phyloP scores from a whole-genome alignment of 2,113 vertebrate genomes.

The Gambusia affinis region DNA sequence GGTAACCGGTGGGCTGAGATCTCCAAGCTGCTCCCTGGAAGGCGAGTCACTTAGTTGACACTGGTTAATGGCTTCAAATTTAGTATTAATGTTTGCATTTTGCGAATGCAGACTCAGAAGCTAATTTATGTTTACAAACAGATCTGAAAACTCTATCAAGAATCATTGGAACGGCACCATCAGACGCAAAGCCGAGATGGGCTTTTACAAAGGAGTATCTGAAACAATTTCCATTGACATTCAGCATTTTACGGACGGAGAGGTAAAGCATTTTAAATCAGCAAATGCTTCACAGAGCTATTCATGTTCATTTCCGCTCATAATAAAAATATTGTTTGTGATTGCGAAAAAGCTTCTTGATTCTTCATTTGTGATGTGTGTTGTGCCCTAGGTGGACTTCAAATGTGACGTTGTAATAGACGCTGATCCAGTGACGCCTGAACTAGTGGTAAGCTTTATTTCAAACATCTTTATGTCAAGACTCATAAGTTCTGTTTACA shows the following conservation, averaged over 20 bases:
- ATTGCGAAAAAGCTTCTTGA: background rate
- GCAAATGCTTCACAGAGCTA: background rate
- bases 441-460: slow-evolving; percentile 52
- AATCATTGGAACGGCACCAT: slow-evolving; percentile 93
- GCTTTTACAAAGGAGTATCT: slow-evolving; percentile 76
- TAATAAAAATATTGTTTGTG: too few relatives aligned
- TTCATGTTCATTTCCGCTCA: background rate
- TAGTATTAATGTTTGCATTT: background rate
- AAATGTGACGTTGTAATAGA: slow-evolving; percentile 76
- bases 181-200: slow-evolving; percentile 85
- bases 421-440: slow-evolving; percentile 54
- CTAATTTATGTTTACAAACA: slow-evolving; percentile 49
- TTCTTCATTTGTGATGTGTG: slow-evolving; percentile 1
- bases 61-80: background rate
- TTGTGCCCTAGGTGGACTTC: slow-evolving; percentile 67
- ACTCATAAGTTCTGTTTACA: background rate
- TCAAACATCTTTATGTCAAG: background rate
- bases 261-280: slow-evolving; percentile 45
- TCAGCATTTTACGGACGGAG: slow-evolving; percentile 81
- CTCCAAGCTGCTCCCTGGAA: slow-evolving; percentile 92
- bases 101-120: background rate
- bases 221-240: slow-evolving; percentile 73
- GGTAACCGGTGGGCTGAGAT: slow-evolving; percentile 96
- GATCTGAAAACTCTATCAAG: slow-evolving; percentile 92
- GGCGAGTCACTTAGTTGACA: slow-evolving; percentile 80